Percentiles rank a stretch among this genome's conserved stretches.
These are phyloP conservation scores for Oligia strigilis DNA, from an alignment of 2,888 invertebrate genomes.

Conservation along the genomic window DNA sequence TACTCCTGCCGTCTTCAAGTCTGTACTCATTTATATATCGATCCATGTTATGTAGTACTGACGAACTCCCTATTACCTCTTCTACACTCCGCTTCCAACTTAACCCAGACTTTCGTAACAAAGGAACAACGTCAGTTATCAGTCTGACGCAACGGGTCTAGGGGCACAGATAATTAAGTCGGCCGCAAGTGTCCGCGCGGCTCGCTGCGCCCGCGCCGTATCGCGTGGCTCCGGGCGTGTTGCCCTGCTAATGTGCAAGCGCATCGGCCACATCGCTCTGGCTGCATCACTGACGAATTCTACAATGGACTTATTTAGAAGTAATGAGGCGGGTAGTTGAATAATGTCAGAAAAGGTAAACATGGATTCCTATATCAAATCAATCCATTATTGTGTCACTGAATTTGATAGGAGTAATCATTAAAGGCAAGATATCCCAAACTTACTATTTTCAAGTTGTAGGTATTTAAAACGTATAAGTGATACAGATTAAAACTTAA, in stretches of 20 bases:
- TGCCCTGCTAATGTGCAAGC: conserved; percentile 77
- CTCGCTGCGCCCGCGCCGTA: conserved; percentile 65
- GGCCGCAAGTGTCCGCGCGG: conserved; percentile 73
- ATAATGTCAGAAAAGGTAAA: neutral
- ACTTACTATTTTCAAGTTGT: neutral
- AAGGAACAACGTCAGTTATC: conserved; percentile 57
- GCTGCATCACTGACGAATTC: conserved; percentile 70
- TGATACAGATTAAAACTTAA: neutral
- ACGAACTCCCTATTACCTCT: neutral
- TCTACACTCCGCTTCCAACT: conserved; percentile 15
- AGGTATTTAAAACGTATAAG: neutral
- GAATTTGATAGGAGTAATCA: neutral
- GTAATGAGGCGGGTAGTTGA: neutral
- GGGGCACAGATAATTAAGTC: conserved; percentile 79
- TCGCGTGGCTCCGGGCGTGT: conserved; percentile 78
- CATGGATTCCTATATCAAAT: neutral
- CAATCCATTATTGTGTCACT: neutral
- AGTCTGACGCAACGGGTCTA: conserved; percentile 71
- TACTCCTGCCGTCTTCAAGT: neutral
- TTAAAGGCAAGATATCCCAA: neutral
- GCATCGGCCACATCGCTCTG: conserved; percentile 64
- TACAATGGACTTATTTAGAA: conserved; percentile 58
- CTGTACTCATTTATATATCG: neutral
- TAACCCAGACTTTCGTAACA: conserved; percentile 43
- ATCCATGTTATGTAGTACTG: neutral